Percentiles rank a stretch among this genome's conserved stretches.
Conservation (phyloP, 1,140 invertebrate genomes). For the Kradibia gibbosae region DNA sequence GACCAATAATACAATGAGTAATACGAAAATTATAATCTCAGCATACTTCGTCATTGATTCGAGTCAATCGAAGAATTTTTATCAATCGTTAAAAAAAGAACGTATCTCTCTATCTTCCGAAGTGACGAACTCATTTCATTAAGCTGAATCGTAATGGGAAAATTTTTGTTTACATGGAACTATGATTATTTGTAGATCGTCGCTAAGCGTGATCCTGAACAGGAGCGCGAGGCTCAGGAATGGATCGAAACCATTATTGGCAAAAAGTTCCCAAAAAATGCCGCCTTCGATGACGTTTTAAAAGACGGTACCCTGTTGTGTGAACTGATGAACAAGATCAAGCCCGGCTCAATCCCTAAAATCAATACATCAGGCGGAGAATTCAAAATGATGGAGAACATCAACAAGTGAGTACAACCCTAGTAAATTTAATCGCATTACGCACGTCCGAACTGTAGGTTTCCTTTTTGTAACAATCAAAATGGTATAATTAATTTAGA, state of each 20-base stretch:
- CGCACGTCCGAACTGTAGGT: too few relatives aligned
- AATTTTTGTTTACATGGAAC: background rate
- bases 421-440: too few relatives aligned
- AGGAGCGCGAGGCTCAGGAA: constrained; percentile 86
- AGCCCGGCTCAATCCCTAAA: constrained; percentile 87
- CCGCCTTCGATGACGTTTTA: constrained; percentile 83
- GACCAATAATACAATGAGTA: too few relatives aligned
- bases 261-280: constrained; percentile 80
- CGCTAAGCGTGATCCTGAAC: constrained; percentile 86
- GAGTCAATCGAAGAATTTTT: too few relatives aligned
- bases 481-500: too few relatives aligned
- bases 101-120: too few relatives aligned
- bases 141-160: too few relatives aligned
- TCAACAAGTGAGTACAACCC: constrained; percentile 81
- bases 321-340: constrained; percentile 89
- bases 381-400: constrained; percentile 97
- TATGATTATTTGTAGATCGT: constrained; percentile 76
- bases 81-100: too few relatives aligned
- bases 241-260: constrained; percentile 92
- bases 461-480: too few relatives aligned
- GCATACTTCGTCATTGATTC: too few relatives aligned
- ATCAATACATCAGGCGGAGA: constrained; percentile 89
- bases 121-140: too few relatives aligned
- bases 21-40: too few relatives aligned
- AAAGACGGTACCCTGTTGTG: constrained; percentile 87